Evolutionary conservation across 2,113 vertebrate species (phyloP).

Genomic region (Gyps fulvus): DNA sequence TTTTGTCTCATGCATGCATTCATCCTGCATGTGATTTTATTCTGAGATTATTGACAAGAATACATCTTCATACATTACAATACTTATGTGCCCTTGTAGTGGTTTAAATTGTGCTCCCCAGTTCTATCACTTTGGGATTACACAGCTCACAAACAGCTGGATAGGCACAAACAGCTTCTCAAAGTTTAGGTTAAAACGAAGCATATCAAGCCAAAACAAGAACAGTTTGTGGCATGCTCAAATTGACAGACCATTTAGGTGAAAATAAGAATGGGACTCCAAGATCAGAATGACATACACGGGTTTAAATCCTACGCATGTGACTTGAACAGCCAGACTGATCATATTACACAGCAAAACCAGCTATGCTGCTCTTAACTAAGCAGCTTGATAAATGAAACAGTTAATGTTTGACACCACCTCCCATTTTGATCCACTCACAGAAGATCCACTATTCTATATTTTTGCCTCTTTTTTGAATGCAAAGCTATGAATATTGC

Average conservation of each 20-base stretch:
- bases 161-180: neutral
- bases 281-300: neutral
- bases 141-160: neutral
- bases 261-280: neutral
- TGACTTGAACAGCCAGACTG: neutral
- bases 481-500: neutral
- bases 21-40: neutral
- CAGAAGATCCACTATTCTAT: neutral
- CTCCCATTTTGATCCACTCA: neutral
- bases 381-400: neutral
- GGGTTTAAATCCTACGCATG: neutral
- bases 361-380: neutral
- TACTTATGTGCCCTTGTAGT: conserved; percentile 25
- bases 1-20: conserved; percentile 17
- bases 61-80: conserved; percentile 58
- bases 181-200: neutral
- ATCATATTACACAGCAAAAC: neutral
- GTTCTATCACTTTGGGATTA: neutral
- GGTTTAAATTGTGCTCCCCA: neutral
- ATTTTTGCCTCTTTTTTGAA: neutral
- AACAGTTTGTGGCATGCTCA: neutral
- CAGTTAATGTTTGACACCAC: neutral
- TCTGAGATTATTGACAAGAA: conserved; percentile 31
- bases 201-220: neutral
- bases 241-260: neutral